These are phyloP conservation scores for Chrysemys picta DNA, from an alignment of 2,113 vertebrate genomes.

Conservation along the genomic window DNA sequence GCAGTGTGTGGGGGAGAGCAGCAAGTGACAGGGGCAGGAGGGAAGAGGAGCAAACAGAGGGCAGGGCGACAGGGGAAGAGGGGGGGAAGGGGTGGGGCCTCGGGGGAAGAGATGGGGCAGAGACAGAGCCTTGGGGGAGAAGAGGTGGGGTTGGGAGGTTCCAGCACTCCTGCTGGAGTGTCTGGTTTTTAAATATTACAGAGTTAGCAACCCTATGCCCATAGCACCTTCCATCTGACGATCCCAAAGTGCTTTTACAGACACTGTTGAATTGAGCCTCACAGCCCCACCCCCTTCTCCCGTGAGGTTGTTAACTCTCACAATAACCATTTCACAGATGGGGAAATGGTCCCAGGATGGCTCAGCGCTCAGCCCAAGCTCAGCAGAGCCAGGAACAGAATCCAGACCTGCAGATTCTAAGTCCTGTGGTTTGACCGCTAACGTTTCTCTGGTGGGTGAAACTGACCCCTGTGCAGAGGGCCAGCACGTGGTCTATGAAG, in stretches of 20 bases:
- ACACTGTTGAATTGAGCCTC: background rate
- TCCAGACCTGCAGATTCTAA: background rate
- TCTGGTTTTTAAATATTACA: too few species aligned
- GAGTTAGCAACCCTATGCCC: background rate
- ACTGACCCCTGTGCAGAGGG: accelerated
- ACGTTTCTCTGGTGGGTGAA: background rate
- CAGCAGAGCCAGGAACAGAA: background rate
- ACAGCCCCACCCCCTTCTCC: background rate
- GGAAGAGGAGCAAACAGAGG: too few species aligned
- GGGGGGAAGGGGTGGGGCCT: too few species aligned
- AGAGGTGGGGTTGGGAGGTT: too few species aligned
- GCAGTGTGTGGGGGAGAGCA: too few species aligned
- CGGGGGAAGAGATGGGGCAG: too few species aligned
- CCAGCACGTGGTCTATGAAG: background rate
- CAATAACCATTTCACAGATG: background rate
- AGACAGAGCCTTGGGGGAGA: too few species aligned
- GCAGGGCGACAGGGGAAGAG: too few species aligned
- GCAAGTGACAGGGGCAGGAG: too few species aligned
- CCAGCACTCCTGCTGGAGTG: too few species aligned
- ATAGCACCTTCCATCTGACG: background rate
- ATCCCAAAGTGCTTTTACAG: accelerated
- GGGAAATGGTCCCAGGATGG: background rate
- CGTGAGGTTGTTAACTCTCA: accelerated
- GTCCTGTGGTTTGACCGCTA: background rate
- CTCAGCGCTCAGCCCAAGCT: background rate